Base-by-base conservation (phyloP, 2,113 vertebrate genomes). In the Orthonyx spaldingii region DNA sequence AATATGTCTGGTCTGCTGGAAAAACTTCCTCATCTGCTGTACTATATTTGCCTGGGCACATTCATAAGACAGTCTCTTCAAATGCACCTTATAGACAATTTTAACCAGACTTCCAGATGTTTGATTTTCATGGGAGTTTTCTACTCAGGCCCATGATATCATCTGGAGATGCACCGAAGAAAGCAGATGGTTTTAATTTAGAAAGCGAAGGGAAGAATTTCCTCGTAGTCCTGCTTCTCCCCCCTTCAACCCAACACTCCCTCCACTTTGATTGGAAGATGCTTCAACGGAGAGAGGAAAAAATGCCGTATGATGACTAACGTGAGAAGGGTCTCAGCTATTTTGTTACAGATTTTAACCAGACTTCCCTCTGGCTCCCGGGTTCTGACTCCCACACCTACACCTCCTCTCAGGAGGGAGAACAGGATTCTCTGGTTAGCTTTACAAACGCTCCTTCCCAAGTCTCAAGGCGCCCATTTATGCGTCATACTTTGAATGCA, bases 351-450 rank as follows among this genome's bases (percentile, higher is more conserved):
- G 92, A 94, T 93, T 95, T 92, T 94, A 96, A 84, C 88, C 96
- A 95, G 93, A 86, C 92, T 93, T 96, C 86, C 80, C 86, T 75
- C 87, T 79, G 94, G 89, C 94, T 96, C 80, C 57, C 0, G 1
- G 74, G 52, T 71, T 96, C 90, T 77, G 79, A 92, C 93, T 96
- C 96, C 95, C 96, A 96, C 93, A 96, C 96, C 96, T 97, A 96
- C 94, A 95, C 50, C 93, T 93, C 77, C 91, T 94, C 94, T 94
- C 57, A 65, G 86, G 86, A 96, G 92, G 94, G 76, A 96, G 88
- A 96, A 96, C 96, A 94, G 94, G 95, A 96, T 96, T 94, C 96
- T 97, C 96, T 96, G 96, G 92, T 93, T 96, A 66, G 86, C 89
- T 84, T 92, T 89, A 49, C 74, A 75, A 93, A 81, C 3, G 65